Conservation (phyloP, 2,797 vertebrate genomes). For the Urosaurus nigricauda region DNA sequence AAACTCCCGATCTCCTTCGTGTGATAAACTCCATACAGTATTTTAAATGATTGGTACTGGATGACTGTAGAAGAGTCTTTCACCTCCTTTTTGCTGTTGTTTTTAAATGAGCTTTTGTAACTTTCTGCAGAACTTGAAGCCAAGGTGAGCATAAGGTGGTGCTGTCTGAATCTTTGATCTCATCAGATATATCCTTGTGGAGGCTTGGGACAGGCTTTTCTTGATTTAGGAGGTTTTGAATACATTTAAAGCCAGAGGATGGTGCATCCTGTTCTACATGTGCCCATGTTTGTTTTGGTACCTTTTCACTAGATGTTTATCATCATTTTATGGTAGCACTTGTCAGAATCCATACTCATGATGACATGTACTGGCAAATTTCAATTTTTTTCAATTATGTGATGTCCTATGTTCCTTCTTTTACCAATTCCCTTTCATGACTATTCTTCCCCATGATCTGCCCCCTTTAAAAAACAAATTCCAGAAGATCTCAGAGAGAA, state of each 20-base stretch:
- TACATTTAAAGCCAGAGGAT: neutral
- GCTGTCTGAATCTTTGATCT: neutral
- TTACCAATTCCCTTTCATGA: neutral
- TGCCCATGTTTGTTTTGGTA: neutral
- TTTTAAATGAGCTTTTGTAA: neutral
- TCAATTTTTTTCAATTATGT: neutral
- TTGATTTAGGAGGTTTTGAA: neutral
- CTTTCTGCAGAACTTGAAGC: slow-evolving; percentile 5
- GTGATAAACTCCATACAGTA: too few relatives aligned
- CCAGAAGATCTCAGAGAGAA: neutral
- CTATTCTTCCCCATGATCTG: neutral
- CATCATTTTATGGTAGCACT: neutral
- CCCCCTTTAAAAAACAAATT: neutral
- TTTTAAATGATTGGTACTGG: neutral
- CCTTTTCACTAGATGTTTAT: neutral
- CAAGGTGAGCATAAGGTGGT: neutral
- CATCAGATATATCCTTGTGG: neutral
- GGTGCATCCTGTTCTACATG: neutral
- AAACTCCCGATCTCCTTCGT: too few relatives aligned
- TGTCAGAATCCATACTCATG: neutral
- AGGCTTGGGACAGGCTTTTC: neutral
- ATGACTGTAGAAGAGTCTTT: neutral
- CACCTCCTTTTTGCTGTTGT: neutral
- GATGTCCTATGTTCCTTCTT: neutral
- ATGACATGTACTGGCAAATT: neutral